Base-by-base conservation (phyloP, 2,888 invertebrate genomes). In the Andrena trimmerana region DNA sequence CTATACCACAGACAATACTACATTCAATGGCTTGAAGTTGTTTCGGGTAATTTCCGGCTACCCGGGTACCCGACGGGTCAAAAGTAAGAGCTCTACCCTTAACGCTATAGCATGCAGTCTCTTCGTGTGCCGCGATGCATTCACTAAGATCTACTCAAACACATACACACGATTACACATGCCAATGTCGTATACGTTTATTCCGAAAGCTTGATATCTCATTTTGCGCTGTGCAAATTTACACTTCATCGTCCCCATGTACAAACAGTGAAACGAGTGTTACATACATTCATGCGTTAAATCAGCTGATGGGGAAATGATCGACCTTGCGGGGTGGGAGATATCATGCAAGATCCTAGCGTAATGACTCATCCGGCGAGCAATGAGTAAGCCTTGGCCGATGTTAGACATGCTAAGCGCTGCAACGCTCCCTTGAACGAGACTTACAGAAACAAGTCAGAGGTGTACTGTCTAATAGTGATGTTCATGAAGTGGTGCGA, bases 391-490 rank as follows among this genome's bases (percentile, higher is more conserved):
- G 63, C 62, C 29, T 31, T 36, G 2, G 16, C 20, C 42, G 31
- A 16, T 52, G 65, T 70, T 31, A 66, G 20, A 42, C n/a, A 42
- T 66, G 63, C 7, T 36, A 65, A n/a, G 36, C 16, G 65, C 29
- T 57, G 27, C 27, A 16, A 57, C 2, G 42, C 16, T 20, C 5
- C 13, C 10, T 36, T 13, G 31, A 48, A 57, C 16, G 13, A 74
- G 27, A 48, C 36, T 81, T 72, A 79, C 8, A 69, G 2, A 31
- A 85, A 78, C n/a, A 86, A 72, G 6, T 77, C 52, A 5, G 60
- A 74, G 7, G 73, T 81, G 13, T 84, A 76, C 8, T 16, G 77
- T 57, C 70, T 85, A 63, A 85, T 76, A 10, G 54, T 54, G 52
- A 68, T 36, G 36, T 79, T 71, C 5, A 66, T 24, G n/a, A 71